Conservation (phyloP, 2,113 vertebrate species). For the Lepus timidus region DNA sequence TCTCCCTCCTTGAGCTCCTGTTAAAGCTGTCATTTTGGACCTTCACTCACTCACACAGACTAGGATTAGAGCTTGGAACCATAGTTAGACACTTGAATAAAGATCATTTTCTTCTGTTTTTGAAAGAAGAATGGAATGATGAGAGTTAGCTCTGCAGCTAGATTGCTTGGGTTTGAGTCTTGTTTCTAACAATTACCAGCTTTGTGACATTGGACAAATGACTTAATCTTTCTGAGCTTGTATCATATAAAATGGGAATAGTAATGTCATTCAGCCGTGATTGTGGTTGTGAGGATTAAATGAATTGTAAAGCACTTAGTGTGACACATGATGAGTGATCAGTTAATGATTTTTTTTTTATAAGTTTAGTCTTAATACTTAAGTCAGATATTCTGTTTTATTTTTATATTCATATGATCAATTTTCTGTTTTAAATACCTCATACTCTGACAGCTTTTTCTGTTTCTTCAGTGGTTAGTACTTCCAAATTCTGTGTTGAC, state of each 20-base stretch:
- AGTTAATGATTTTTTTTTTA: neutral
- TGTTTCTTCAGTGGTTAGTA: neutral
- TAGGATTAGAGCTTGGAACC: neutral
- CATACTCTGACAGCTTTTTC: neutral
- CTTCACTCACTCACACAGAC: neutral
- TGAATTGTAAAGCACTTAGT: neutral
- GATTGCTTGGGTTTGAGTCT: neutral
- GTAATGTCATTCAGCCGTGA: neutral
- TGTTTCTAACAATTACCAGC: neutral
- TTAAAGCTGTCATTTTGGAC: neutral
- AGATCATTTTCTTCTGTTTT: neutral
- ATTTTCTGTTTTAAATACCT: neutral
- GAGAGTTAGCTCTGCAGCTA: neutral
- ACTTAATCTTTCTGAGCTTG: neutral
- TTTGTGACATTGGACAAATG: constrained; percentile 26
- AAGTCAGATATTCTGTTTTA: neutral
- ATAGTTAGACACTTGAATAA: neutral
- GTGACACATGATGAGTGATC: neutral
- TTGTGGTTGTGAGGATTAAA: neutral
- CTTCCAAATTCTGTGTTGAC: constrained; percentile 2
- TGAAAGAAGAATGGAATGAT: neutral
- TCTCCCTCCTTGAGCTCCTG: neutral
- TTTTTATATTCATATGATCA: neutral
- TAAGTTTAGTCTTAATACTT: neutral
- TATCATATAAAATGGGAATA: neutral